Evolutionary conservation across 2,888 invertebrate species (phyloP).

Genomic region (Gnatocerus cornutus): DNA sequence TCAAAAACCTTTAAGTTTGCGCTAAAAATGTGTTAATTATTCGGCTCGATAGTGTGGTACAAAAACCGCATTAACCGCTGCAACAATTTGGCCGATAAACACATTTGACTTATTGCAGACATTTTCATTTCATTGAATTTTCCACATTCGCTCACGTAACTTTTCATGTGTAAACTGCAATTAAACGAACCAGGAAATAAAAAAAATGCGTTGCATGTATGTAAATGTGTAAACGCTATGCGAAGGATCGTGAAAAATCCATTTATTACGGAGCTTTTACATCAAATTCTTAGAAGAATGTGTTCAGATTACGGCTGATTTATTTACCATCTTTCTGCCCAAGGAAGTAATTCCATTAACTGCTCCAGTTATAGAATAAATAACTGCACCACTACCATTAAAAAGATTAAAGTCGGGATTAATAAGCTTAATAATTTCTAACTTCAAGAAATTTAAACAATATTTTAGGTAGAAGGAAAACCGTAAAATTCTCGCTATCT

Average conservation of each 20-base stretch:
- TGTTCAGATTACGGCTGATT: conserved; percentile 38
- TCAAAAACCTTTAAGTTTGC: too few species aligned
- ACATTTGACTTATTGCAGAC: too few species aligned
- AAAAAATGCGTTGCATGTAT: conserved; percentile 34
- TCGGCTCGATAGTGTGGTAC: too few species aligned
- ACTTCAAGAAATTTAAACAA: conserved; percentile 25
- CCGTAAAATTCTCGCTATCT: conserved; percentile 5
- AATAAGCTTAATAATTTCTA: conserved; percentile 32
- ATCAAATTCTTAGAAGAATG: conserved; percentile 27
- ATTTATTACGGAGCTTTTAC: conserved; percentile 37
- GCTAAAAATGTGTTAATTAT: too few species aligned
- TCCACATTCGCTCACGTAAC: conserved; percentile 13
- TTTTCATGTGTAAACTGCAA: conserved; percentile 28
- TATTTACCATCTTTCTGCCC: conserved; percentile 39
- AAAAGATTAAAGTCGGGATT: conserved; percentile 38
- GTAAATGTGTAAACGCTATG: conserved; percentile 23
- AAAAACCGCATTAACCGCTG: too few species aligned
- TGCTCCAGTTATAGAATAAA: conserved; percentile 34
- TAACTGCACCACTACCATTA: conserved; percentile 36
- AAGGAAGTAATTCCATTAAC: conserved; percentile 42
- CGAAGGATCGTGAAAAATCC: conserved; percentile 18
- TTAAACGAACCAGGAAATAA: conserved; percentile 18
- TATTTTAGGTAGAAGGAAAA: conserved; percentile 21
- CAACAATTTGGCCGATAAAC: too few species aligned
- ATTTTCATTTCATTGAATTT: background rate